Evolutionary conservation across 92 coral and sea anemone genomes (phyloP).

Genomic region (Paramuricea clavata): DNA sequence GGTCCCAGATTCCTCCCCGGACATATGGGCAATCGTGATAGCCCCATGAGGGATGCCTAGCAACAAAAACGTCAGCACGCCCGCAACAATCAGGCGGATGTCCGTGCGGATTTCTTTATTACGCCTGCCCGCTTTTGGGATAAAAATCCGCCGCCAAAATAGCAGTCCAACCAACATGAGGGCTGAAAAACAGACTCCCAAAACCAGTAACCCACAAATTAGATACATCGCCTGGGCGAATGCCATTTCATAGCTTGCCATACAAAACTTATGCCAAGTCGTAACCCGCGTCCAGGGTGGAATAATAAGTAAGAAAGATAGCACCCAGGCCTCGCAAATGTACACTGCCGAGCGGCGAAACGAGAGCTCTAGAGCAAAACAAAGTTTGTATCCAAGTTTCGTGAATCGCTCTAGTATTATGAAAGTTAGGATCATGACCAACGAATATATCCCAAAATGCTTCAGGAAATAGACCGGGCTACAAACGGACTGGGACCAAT

Average conservation of each 20-base stretch:
- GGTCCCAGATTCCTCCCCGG: not conserved
- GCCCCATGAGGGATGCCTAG: conserved; percentile 37
- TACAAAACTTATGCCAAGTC: conserved; percentile 42
- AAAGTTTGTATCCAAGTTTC: conserved; percentile 28
- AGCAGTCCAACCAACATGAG: conserved; percentile 8
- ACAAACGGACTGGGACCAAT: conserved; percentile 43
- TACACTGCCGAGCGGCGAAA: conserved; percentile 39
- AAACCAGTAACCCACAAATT: conserved; percentile 13
- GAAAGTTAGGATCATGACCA: conserved; percentile 12
- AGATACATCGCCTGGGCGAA: conserved; percentile 37
- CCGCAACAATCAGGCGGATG: conserved; percentile 27
- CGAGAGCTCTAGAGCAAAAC: conserved; percentile 21
- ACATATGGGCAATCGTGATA: not conserved
- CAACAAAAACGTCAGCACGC: conserved; percentile 18
- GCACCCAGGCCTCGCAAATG: conserved; percentile 41
- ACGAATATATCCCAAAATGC: conserved; percentile 45
- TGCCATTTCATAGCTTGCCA: conserved; percentile 27
- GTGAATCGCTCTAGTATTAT: conserved; percentile 28
- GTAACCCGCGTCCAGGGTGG: conserved; percentile 46
- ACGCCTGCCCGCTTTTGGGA: conserved; percentile 18
- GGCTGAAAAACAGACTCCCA: conserved; percentile 14
- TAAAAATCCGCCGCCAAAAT: not conserved
- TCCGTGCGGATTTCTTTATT: conserved; percentile 8
- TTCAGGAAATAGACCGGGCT: conserved; percentile 42
- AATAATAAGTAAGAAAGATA: conserved; percentile 36